Conservation (phyloP, 2,113 vertebrate species). For the Takifugu flavidus region DNA sequence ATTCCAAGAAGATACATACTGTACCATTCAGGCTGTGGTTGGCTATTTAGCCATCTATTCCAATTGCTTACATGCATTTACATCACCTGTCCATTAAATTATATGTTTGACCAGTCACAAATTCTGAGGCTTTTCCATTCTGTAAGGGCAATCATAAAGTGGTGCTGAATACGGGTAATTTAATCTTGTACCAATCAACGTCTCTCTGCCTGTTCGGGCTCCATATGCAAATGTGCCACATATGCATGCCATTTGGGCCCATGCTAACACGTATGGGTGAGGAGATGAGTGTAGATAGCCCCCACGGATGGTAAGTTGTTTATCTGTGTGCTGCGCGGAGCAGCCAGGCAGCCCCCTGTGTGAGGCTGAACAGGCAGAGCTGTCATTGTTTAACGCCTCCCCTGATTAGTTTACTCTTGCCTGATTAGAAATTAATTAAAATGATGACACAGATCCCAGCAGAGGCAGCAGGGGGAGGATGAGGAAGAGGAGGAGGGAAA, state of each 20-base stretch:
- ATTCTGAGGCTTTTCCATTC: slow-evolving; percentile 7
- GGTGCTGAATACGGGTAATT: slow-evolving; percentile 26
- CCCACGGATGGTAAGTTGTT: slow-evolving; percentile 44
- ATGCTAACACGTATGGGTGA: slow-evolving; percentile 53
- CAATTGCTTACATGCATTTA: slow-evolving; percentile 61
- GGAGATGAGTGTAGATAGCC: slow-evolving; percentile 52
- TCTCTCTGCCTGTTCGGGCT: slow-evolving; percentile 20
- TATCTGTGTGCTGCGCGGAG: slow-evolving; percentile 49
- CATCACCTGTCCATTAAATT: slow-evolving; percentile 42
- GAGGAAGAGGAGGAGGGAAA: slow-evolving; percentile 34
- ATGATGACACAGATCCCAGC: slow-evolving; percentile 80
- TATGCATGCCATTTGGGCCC: slow-evolving; percentile 14
- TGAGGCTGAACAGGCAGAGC: slow-evolving; percentile 68
- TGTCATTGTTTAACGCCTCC: slow-evolving; percentile 76
- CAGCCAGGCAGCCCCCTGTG: slow-evolving; percentile 56
- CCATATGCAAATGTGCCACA: slow-evolving; percentile 33
- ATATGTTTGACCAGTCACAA: slow-evolving; percentile 48
- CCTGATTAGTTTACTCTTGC: slow-evolving; percentile 81
- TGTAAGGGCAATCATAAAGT: slow-evolving; percentile 22
- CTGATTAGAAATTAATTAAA: slow-evolving; percentile 85
- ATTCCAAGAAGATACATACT: slow-evolving; percentile 59
- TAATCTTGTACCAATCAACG: slow-evolving; percentile 44
- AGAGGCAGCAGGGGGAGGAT: slow-evolving; percentile 39
- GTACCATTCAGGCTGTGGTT: slow-evolving; percentile 58
- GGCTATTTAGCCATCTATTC: slow-evolving; percentile 63